Evolutionary conservation across 2,888 invertebrate species (phyloP), one percentile per base, ranked within the genome.

Genomic region (Tipula vernalis): DNA sequence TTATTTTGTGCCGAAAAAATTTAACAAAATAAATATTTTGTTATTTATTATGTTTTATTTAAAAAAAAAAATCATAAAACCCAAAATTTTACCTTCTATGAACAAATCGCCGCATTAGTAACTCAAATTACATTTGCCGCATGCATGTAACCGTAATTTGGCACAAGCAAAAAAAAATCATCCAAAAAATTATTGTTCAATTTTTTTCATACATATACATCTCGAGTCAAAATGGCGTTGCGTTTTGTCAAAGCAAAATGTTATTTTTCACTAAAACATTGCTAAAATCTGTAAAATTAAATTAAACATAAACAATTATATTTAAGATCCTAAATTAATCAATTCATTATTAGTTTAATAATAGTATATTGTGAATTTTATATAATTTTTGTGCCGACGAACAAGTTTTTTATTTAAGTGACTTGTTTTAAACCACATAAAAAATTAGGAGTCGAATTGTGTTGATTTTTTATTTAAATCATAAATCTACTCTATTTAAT

Each of bases 161-260:
- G 28, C 71, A 28, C 71, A 71, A 28, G 71, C 51, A 71, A 71
- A 18, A 18, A n/a, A 51, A 71, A 71, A 10, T 18, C 28, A 28
- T 12, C 18, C 18, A 71, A 71, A 71, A 57, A 71, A 71, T 71
- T 71, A 28, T 71, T 71, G 71, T 71, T 71, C 71, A 71, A 71
- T 28, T 71, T 71, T 51, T 71, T 71, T 71, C 28, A 18, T 71
- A 71, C 28, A 71, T 28, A 28, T 28, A 28, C 28, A 71, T 71
- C 71, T 71, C 71, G 28, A 71, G 71, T 71, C 41, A 84, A 84
- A 84, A 84, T 84, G 84, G 84, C 84, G 84, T 84, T 84, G 39
- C 39, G 84, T 84, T 84, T 84, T 84, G 84, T 84, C 84, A 84
- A 84, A 84, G 84, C 84, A 41, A 84, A 84, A 84, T 84, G 84